Evolutionary conservation across 2,113 vertebrate species (phyloP).

Genomic region (Psittacula cyanocephala): DNA sequence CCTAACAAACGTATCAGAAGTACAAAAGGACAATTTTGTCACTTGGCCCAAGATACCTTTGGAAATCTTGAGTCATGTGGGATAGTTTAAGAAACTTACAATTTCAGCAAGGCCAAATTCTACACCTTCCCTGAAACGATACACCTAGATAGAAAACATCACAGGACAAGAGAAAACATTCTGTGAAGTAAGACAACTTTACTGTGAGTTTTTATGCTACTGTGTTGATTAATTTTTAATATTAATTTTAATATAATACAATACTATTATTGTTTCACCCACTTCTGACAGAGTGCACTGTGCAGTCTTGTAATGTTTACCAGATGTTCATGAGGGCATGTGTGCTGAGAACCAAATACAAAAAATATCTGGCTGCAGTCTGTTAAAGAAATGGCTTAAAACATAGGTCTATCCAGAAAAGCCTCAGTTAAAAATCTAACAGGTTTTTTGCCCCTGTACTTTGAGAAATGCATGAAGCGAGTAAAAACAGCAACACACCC

Average conservation of each 20-base stretch:
- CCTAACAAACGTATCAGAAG: constrained; percentile 3
- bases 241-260: background rate
- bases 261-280: background rate
- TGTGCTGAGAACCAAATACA: background rate
- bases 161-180: background rate
- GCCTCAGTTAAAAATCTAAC: background rate
- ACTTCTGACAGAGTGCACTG: background rate
- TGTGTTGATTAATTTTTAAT: background rate
- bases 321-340: background rate
- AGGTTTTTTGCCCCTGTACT: background rate
- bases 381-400: background rate
- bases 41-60: background rate
- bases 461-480: background rate
- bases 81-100: background rate
- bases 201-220: background rate
- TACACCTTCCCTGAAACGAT: background rate
- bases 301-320: background rate
- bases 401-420: background rate
- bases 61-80: background rate
- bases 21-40: background rate
- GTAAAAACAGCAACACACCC: background rate
- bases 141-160: background rate
- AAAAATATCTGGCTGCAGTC: background rate
- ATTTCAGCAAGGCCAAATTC: background rate
- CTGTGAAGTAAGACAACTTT: background rate